Evolutionary conservation across 2,888 invertebrate genomes (phyloP), one percentile per base, ranked within the genome.

Genomic region (Pachymerium ferrugineum): DNA sequence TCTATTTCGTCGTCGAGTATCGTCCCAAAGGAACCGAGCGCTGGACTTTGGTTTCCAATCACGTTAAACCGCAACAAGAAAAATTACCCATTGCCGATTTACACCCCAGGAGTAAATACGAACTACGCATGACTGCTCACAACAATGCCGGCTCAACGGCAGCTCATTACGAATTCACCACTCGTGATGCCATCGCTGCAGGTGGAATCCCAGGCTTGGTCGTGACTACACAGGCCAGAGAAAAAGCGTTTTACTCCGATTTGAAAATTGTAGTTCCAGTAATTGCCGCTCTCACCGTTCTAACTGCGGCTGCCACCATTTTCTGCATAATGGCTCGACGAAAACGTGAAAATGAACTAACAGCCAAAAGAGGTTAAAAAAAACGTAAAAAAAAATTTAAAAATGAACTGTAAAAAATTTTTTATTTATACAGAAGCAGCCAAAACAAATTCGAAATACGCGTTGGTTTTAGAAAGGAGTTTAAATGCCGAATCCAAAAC

Each of bases 31-130:
- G 31, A 0, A 19, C 22, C 12, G 12, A 76, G 73, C 94, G 94
- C 86, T 95, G 94, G 95, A 94, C 91, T 81, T 93, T 94, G 85
- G 93, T 94, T 73, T 93, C 94, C 12, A 94, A 94, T 82, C 93
- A 93, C 81, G 93, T 94, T 0, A 93, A 94, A 83, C 92, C 93
- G 8, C 91, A 91, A 75, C 92, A 92, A 77, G 94, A 94, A 83
- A 74, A 70, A 14, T 94, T 94, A 80, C 92, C 93, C 14, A 92
- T 94, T 4, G 85, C 93, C 83, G 95, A 95, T 82, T 85, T 97
- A 79, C 94, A 93, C 80, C 94, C 97, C 0, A 96, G 94, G 19
- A 93, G 91, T n/a, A 94, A 95, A 93, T 97, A 97, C 81, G 90
- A 92, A 79, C 86, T 97, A 77, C 87, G 93, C 76, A 93, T 96